Evolutionary conservation across 2,113 vertebrate species (phyloP), one percentile per base, ranked within the genome.

Genomic region (Hippopotamus amphibius): DNA sequence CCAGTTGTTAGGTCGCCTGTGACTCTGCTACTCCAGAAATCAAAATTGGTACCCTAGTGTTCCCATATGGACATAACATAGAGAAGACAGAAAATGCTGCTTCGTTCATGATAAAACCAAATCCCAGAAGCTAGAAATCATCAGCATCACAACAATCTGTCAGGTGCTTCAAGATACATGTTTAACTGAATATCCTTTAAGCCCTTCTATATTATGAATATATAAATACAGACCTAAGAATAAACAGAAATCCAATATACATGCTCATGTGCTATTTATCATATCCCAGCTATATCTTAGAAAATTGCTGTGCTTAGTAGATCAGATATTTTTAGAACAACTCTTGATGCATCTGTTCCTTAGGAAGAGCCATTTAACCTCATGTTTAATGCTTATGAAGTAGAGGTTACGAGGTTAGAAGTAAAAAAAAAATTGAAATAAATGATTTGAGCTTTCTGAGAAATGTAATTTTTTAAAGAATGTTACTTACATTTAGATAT

Each of bases 271-370:
- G 21, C 59, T 88, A 21, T 96, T 96, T 92, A 46, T 88, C 22
- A 61, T 66, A 72, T 66, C 26, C 26, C 61, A 79, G 17, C 24
- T 55, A 9, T 88, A 68, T 65, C 8, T n/a, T 77, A 11, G 33
- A 94, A 97, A 92, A 92, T 83, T 66, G 12, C 53, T 96, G 84
- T 90, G 43, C 76, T 89, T 87, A 22, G 55, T 69, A 76, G 65
- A 48, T 53, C 37, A 69, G 72, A 71, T 95, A 87, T 90, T 41
- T 97, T 97, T 92, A 92, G 63, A 90, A 81, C 41, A 57, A 69
- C 3, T 77, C 37, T 57, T 88, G 61, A 91, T 93, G 50, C 5
- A 65, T 81, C 21, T 92, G 4, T 84, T 93, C 41, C 41, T 74
- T 79, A 24, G 83, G 37, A 41, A 96, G 80, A 85, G 4, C 21